Conservation (phyloP, 2,888 invertebrate species). For the Eilema griseolum region DNA sequence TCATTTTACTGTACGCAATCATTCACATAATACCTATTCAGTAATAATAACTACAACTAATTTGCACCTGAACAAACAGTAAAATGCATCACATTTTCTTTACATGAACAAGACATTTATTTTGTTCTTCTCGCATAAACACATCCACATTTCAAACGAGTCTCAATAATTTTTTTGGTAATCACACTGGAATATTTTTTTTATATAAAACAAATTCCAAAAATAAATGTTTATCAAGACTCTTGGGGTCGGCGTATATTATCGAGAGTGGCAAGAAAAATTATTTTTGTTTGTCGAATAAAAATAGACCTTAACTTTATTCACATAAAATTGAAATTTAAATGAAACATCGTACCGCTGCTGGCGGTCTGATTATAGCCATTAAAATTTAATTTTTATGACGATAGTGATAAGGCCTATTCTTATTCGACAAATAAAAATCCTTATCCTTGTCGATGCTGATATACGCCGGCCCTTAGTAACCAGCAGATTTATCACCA, state of each 20-base stretch:
- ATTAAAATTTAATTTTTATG: too few relatives aligned
- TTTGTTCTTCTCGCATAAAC: constrained; percentile 46
- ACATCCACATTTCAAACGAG: constrained; percentile 25
- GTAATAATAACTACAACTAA: constrained; percentile 44
- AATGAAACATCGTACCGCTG: too few relatives aligned
- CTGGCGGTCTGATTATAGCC: too few relatives aligned
- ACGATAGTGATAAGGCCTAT: too few relatives aligned
- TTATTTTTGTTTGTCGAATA: too few relatives aligned
- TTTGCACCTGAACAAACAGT: constrained; percentile 48
- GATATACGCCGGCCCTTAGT: neutral
- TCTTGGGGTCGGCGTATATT: neutral
- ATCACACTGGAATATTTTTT: constrained; percentile 36
- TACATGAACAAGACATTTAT: constrained; percentile 34
- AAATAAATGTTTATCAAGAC: constrained; percentile 25
- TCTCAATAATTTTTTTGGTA: constrained; percentile 23
- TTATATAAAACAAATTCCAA: constrained; percentile 20
- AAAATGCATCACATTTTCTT: constrained; percentile 41
- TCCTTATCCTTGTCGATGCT: too few relatives aligned
- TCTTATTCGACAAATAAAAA: too few relatives aligned
- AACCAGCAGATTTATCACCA: constrained; percentile 13
- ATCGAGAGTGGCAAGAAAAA: too few relatives aligned
- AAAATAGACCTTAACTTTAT: too few relatives aligned
- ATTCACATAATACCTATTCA: constrained; percentile 33
- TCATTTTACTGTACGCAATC: constrained; percentile 41
- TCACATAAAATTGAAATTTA: too few relatives aligned